phyloP scores from a whole-genome alignment of 2,113 vertebrate genomes.

The Cichladusa arquata region DNA sequence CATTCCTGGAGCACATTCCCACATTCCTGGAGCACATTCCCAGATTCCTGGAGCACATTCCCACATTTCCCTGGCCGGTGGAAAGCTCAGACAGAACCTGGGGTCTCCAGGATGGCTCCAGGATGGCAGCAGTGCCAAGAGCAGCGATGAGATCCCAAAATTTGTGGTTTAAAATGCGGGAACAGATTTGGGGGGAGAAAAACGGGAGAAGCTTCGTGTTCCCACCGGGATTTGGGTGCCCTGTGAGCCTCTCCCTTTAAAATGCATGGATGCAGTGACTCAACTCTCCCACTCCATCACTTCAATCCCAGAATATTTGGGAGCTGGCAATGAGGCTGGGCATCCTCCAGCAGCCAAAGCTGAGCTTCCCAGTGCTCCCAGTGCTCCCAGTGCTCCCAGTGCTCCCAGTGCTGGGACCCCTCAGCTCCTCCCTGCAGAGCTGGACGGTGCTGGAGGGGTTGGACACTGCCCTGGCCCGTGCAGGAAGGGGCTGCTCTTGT shows the following conservation, averaged over 20 bases:
- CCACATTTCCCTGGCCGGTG: not conserved
- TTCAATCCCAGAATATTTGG: not conserved
- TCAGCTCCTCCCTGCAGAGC: not conserved
- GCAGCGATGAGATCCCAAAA: not conserved
- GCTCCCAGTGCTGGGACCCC: not conserved
- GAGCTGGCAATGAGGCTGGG: fast-evolving
- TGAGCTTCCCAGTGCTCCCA: not conserved
- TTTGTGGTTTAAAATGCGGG: fast-evolving
- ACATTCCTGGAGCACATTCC: not conserved
- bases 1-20: not conserved
- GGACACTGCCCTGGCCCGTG: not conserved
- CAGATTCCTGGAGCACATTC: not conserved
- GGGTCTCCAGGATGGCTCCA: not conserved
- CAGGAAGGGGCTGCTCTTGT: not conserved
- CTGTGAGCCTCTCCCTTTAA: not conserved
- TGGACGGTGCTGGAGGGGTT: not conserved
- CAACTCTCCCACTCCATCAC: not conserved
- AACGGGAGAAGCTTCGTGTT: fast-evolving
- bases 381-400: not conserved
- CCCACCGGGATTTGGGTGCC: not conserved
- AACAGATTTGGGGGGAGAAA: not conserved
- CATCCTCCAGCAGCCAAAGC: not conserved
- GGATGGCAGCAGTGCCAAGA: fast-evolving
- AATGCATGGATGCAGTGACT: fast-evolving
- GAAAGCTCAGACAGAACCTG: not conserved